These are phyloP conservation scores for Thymelicus lineola DNA, from an alignment of 2,888 invertebrate genomes.

Conservation along the genomic window DNA sequence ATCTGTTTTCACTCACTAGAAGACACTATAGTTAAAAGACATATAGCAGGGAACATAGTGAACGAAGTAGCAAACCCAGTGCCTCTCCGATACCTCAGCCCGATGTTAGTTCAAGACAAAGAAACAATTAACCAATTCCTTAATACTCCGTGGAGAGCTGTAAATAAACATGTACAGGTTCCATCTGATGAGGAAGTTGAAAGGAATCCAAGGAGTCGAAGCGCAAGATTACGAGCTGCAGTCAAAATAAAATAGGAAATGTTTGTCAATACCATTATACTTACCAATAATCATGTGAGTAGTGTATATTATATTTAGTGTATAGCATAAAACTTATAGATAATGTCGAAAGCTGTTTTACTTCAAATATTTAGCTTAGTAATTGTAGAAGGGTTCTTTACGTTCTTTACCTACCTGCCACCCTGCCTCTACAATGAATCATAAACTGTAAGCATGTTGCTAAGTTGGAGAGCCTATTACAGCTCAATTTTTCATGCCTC, in stretches of 20 bases:
- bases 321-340: background rate
- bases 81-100: slow-evolving; percentile 89
- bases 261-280: background rate
- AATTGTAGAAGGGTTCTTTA: no score
- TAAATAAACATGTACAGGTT: slow-evolving; percentile 92
- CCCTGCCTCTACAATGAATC: no score
- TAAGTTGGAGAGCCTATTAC: no score
- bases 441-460: no score
- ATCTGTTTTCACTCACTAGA: slow-evolving; percentile 97
- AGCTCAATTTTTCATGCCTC: no score
- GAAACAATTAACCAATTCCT: slow-evolving; percentile 86
- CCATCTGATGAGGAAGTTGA: slow-evolving; percentile 91
- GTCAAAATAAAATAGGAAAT: slow-evolving; percentile 86
- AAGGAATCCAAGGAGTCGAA: slow-evolving; percentile 93
- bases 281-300: slow-evolving; percentile 2
- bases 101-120: slow-evolving; percentile 84
- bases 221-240: slow-evolving; percentile 95
- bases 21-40: slow-evolving; percentile 96
- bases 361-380: background rate
- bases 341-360: background rate
- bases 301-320: background rate
- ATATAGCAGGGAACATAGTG: slow-evolving; percentile 91
- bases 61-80: slow-evolving; percentile 89
- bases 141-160: slow-evolving; percentile 89
- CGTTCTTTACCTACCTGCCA: no score